Percentiles rank a stretch among this genome's conserved stretches.
These are phyloP conservation scores for Rhamnusium bicolor DNA, from an alignment of 2,888 invertebrate species.

Conservation along the genomic window DNA sequence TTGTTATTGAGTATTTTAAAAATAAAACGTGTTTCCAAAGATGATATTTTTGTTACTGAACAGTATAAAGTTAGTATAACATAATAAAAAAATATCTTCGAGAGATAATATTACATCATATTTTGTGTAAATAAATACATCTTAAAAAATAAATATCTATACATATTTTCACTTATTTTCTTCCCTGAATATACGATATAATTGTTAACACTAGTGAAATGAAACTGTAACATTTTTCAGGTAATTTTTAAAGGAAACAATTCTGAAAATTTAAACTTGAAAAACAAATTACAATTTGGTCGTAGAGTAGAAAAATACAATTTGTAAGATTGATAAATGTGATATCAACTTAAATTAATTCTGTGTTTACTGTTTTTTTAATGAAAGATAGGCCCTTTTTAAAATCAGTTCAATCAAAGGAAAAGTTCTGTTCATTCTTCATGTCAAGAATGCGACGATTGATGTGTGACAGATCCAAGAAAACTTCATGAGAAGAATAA, in stretches of 20 bases:
- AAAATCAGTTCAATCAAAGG: conserved; percentile 31
- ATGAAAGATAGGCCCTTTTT: conserved; percentile 29
- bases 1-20: too few species aligned
- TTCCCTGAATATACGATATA: too few species aligned
- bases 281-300: not conserved
- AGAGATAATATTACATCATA: too few species aligned
- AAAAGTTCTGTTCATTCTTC: not conserved
- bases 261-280: not conserved
- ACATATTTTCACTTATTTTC: too few species aligned
- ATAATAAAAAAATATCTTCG: too few species aligned
- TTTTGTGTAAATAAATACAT: too few species aligned
- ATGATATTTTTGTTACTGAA: too few species aligned
- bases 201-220: too few species aligned
- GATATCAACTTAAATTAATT: conserved; percentile 38
- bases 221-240: too few species aligned
- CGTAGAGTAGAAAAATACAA: conserved; percentile 29
- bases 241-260: not conserved
- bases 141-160: too few species aligned
- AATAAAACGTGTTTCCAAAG: too few species aligned
- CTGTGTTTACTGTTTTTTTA: conserved; percentile 36
- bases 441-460: conserved; percentile 11
- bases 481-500: conserved; percentile 8
- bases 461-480: conserved; percentile 28
- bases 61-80: too few species aligned
- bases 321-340: conserved; percentile 38